Evolutionary conservation across 2,113 vertebrate genomes (phyloP).

Genomic region (Panurus biarmicus): DNA sequence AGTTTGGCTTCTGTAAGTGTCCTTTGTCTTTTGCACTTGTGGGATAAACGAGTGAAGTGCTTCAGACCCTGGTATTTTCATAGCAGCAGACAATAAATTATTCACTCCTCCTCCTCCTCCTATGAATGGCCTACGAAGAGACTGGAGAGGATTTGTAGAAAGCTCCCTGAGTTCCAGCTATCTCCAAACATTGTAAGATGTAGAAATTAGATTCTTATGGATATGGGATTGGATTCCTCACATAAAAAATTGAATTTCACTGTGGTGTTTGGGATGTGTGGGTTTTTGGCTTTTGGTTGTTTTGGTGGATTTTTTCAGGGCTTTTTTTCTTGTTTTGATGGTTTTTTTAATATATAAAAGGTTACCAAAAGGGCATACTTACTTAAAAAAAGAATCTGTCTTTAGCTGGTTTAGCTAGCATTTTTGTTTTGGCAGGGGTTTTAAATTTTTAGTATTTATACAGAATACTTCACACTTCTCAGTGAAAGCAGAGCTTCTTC

Average conservation of each 20-base stretch:
- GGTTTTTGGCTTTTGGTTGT: neutral
- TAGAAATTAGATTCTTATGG: neutral
- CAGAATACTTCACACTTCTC: neutral
- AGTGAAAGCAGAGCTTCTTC: neutral
- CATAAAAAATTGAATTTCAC: neutral
- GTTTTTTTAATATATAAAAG: neutral
- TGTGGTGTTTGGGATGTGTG: neutral
- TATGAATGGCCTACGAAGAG: neutral
- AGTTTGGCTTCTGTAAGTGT: neutral
- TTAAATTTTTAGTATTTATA: neutral
- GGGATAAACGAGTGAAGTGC: neutral
- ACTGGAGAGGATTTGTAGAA: neutral
- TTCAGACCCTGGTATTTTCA: neutral
- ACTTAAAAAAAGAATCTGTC: neutral
- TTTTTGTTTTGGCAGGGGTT: neutral
- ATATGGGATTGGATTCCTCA: neutral
- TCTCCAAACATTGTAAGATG: neutral
- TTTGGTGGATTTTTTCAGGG: fast-evolving
- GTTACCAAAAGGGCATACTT: neutral
- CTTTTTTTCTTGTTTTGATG: neutral
- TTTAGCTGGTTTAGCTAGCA: neutral
- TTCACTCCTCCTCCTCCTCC: neutral
- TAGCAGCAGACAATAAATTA: neutral
- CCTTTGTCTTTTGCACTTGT: neutral
- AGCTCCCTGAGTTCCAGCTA: neutral